phyloP scores from a whole-genome alignment of 2,113 vertebrate species.

The human region DNA sequence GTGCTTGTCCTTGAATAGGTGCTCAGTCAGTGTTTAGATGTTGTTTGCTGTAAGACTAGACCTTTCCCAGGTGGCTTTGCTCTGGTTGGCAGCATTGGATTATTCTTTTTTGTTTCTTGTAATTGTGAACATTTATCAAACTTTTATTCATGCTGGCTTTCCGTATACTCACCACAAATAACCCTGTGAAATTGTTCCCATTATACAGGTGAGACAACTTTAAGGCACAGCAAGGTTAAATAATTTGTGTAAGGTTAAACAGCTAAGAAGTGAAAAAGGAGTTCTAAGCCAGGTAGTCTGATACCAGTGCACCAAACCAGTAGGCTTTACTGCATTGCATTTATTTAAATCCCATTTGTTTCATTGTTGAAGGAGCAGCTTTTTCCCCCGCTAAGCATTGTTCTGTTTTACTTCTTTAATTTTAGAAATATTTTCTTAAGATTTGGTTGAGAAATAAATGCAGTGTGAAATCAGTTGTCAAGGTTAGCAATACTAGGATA shows the following conservation, averaged over 20 bases:
- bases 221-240: not conserved
- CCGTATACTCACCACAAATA: not conserved
- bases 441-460: not conserved
- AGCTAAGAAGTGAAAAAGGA: not conserved
- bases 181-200: not conserved
- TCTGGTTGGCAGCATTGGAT: not conserved
- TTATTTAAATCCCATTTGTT: not conserved
- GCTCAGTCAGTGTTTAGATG: not conserved
- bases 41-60: not conserved
- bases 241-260: not conserved
- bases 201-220: not conserved
- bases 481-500: not conserved
- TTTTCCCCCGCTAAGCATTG: rapidly evolving
- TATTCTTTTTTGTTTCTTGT: not conserved
- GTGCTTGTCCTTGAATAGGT: not conserved
- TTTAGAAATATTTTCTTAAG: conserved; percentile 18
- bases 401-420: not conserved
- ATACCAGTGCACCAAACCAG: not conserved
- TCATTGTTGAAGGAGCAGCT: not conserved
- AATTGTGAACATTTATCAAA: not conserved
- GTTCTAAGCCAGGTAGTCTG: not conserved
- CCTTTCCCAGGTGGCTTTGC: not conserved
- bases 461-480: not conserved
- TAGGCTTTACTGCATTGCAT: rapidly evolving
- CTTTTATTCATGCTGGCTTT: not conserved